Evolutionary conservation across 2,113 vertebrate species (phyloP), one percentile per base, ranked within the genome.

Genomic region (Morone chrysops): DNA sequence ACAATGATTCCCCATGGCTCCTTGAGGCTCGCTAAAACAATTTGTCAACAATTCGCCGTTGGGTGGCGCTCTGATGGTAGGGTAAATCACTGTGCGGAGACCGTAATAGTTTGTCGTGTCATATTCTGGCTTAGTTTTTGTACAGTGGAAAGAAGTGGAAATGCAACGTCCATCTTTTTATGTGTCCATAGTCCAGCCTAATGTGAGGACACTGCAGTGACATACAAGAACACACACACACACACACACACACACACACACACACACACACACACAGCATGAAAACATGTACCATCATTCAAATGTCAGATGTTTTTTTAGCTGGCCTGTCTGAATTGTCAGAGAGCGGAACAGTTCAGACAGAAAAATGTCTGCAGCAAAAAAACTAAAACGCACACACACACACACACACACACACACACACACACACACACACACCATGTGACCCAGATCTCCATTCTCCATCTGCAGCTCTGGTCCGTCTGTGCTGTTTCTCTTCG

Each of bases 371-470:
- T 75, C 41, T 48, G 48, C 50, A 43, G 43, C 20, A 25, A 43
- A 50, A 20, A 2, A 51, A 31, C 65, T 17, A 22, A 31, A n/a
- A 51, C 17, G 50, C 60, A 75, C 45, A 67, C 61, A 53, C 48
- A 65, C 45, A 36, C 36, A 25, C 59, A 53, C 71, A 38, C 18
- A 50, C 25, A n/a, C 43, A 11, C 20, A 40, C 41, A 51, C 53
- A 78, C 17, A 68, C 18, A 65, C 18, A 17, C 54, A 66, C 10
- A 47, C 76, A 87, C 84, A 5, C 69, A 85, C 97, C 96, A 96
- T 96, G 96, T 97, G 96, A 91, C 95, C 96, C 97, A 97, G 97
- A 95, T 97, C 97, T 96, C 97, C 97, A 97, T 98, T 97, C 96
- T 99, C 96, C 97, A 98, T 98, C 67, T 81, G 86, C 78, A 63